Evolutionary conservation across 2,113 vertebrate species (phyloP), one percentile per base, ranked within the genome.

Genomic region (Apodemus speciosus): DNA sequence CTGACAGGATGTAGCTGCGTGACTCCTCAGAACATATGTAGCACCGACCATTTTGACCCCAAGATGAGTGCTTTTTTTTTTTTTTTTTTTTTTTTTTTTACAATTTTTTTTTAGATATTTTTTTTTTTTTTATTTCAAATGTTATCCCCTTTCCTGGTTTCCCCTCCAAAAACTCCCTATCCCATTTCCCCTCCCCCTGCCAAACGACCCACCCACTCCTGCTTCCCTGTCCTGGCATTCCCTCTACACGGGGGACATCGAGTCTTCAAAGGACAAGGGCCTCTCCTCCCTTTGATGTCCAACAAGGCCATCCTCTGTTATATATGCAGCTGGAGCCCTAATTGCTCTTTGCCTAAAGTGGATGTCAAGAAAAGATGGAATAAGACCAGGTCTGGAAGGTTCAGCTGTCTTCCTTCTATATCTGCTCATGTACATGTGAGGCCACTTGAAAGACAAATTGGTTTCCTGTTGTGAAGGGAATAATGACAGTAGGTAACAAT

Each of bases 41-140:
- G 30, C 32, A 3, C 15, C 20, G 1, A 3, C 11, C 15, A 1
- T 25, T 2, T 10, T 8, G 0, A 8, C 75, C 15, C 14, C 20
- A 91, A 77, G 18, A 73, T 62, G 40, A 62, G 10, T 73, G 13
- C 6, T 40, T 62, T 80, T 94, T 14, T 62, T 51, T 10, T 85
- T 49, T 89, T 77, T 49, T 49, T 91, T 73, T 71, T 18, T 35
- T 21, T 14, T 46, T 46, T 46, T 46, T 46, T 46, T 46, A 46
- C n/a, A n/a, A n/a, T n/a, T n/a, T n/a, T n/a, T n/a, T n/a, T n/a
- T 46, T 46, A 46, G 43, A 46, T 46, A 46, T 46, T 46, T 46
- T 46, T 6, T 46, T 46, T 46, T 4, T 46, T 46, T 46, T 4
- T 6, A 46, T 46, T 46, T 46, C 43, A 46, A 46, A 46, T 46